Conservation (phyloP, 2,888 invertebrate species). For the Ormyrus thymus region DNA sequence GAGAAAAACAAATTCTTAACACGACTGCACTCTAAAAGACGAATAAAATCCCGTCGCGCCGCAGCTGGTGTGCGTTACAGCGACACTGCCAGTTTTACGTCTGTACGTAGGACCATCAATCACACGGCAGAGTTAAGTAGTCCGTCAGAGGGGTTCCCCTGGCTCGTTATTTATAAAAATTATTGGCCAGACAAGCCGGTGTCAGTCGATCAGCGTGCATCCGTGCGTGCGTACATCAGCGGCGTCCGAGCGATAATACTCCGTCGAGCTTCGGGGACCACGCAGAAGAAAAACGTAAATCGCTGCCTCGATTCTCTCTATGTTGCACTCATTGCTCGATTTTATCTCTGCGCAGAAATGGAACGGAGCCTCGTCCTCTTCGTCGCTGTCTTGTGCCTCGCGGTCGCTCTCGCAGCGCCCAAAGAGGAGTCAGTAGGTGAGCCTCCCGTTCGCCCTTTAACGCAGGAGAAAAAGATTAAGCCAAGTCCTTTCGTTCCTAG, state of each 20-base stretch:
- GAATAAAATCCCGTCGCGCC: too few species aligned
- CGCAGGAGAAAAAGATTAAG: not conserved
- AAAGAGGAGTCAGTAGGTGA: slow-evolving; percentile 39
- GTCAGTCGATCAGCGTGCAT: slow-evolving; percentile 39
- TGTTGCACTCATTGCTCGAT: too few species aligned
- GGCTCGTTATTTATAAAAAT: slow-evolving; percentile 38
- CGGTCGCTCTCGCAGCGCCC: not conserved
- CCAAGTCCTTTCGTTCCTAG: not conserved
- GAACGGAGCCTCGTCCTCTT: slow-evolving; percentile 9
- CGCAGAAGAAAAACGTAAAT: too few species aligned
- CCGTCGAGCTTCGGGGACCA: too few species aligned
- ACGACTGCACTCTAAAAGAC: too few species aligned
- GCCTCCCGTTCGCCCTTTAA: not conserved
- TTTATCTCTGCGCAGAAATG: slow-evolving; percentile 14
- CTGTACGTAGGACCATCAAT: slow-evolving; percentile 22
- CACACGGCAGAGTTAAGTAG: slow-evolving; percentile 45
- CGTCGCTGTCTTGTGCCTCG: slow-evolving; percentile 5
- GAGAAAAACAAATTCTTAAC: too few species aligned
- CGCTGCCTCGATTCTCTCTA: too few species aligned
- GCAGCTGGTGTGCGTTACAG: not conserved
- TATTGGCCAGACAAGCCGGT: slow-evolving; percentile 18
- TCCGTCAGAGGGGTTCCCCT: slow-evolving; percentile 25
- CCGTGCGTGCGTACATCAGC: not conserved
- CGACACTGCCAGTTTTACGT: not conserved
- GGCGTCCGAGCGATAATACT: too few species aligned